phyloP scores from a whole-genome alignment of 2,113 vertebrate genomes.

The Percina caprodes region DNA sequence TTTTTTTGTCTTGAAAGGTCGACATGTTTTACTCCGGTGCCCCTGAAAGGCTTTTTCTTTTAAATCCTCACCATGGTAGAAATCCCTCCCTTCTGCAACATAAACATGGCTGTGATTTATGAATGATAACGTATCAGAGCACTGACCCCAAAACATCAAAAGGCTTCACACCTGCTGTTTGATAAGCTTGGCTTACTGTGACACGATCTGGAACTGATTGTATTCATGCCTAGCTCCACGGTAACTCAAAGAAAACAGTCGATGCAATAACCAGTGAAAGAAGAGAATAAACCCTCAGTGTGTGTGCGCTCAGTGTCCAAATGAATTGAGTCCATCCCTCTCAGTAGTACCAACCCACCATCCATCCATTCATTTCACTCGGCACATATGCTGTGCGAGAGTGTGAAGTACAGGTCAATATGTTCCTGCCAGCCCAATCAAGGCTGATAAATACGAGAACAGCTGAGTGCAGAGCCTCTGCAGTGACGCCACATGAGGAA shows the following conservation, averaged over 20 bases:
- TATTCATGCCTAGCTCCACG: slow-evolving; percentile 43
- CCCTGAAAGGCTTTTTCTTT: slow-evolving; percentile 17
- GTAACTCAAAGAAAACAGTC: slow-evolving; percentile 25
- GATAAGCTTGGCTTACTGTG: slow-evolving; percentile 46
- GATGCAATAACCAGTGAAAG: slow-evolving; percentile 17
- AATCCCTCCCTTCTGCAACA: slow-evolving; percentile 16
- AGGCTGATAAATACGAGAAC: slow-evolving; percentile 66
- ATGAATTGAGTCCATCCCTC: slow-evolving; percentile 59
- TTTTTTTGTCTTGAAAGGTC: slow-evolving; percentile 16
- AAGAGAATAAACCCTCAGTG: slow-evolving; percentile 20
- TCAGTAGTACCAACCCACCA: slow-evolving; percentile 37
- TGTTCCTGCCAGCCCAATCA: slow-evolving; percentile 71
- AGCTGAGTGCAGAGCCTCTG: slow-evolving; percentile 28
- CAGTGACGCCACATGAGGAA: slow-evolving; percentile 37
- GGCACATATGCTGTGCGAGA: slow-evolving; percentile 60
- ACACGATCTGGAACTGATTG: slow-evolving; percentile 47
- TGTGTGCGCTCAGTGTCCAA: slow-evolving; percentile 50
- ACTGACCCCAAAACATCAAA: slow-evolving; percentile 57
- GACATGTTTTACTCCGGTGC: not conserved
- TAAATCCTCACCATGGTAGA: slow-evolving; percentile 4
- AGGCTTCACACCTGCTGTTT: slow-evolving; percentile 37
- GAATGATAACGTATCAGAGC: slow-evolving; percentile 54
- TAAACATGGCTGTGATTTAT: slow-evolving; percentile 41
- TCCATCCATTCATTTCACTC: slow-evolving; percentile 49
- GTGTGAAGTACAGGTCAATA: slow-evolving; percentile 73